These are phyloP conservation scores for Drosophila merina DNA, from an alignment of 2,888 invertebrate species.

Conservation along the genomic window DNA sequence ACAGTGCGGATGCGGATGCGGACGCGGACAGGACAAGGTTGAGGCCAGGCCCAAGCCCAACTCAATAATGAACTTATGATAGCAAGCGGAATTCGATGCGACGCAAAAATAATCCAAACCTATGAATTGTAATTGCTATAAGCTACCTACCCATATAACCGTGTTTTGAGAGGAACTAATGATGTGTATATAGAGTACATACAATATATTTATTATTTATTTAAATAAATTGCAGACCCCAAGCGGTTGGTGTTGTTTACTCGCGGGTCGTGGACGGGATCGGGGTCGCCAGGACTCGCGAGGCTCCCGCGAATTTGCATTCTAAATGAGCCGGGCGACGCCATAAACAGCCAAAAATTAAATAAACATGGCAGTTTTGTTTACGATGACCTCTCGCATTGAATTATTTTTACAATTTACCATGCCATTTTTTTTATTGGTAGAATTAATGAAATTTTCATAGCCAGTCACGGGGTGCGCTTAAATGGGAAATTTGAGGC, in stretches of 20 bases:
- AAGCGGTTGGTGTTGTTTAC: slow-evolving; percentile 16
- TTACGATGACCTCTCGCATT: slow-evolving; percentile 12
- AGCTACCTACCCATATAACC: slow-evolving; percentile 14
- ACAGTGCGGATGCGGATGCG: slow-evolving; percentile 30
- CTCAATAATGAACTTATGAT: slow-evolving; percentile 32
- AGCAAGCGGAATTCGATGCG: slow-evolving; percentile 52
- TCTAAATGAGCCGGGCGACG: slow-evolving; percentile 22
- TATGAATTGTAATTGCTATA: slow-evolving; percentile 41
- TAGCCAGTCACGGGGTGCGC: slow-evolving; percentile 17
- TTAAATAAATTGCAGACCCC: slow-evolving; percentile 64
- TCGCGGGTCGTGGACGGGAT: neutral
- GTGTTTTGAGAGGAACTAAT: slow-evolving; percentile 44
- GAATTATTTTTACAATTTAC: neutral
- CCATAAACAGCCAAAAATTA: slow-evolving; percentile 26
- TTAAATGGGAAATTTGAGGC: slow-evolving; percentile 52
- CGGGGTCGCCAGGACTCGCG: neutral
- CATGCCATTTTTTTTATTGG: slow-evolving; percentile 23
- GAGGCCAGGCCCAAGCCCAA: slow-evolving; percentile 64
- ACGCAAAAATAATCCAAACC: slow-evolving; percentile 55
- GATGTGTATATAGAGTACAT: slow-evolving; percentile 33
- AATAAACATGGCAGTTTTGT: slow-evolving; percentile 41
- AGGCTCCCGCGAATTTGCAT: slow-evolving; percentile 13
- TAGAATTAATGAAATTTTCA: slow-evolving; percentile 67
- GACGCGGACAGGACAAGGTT: slow-evolving; percentile 66
- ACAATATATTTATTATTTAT: slow-evolving; percentile 34